These are phyloP conservation scores for Pristionchus entomophagus DNA, from an alignment of 2,888 invertebrate genomes.

Conservation along the genomic window DNA sequence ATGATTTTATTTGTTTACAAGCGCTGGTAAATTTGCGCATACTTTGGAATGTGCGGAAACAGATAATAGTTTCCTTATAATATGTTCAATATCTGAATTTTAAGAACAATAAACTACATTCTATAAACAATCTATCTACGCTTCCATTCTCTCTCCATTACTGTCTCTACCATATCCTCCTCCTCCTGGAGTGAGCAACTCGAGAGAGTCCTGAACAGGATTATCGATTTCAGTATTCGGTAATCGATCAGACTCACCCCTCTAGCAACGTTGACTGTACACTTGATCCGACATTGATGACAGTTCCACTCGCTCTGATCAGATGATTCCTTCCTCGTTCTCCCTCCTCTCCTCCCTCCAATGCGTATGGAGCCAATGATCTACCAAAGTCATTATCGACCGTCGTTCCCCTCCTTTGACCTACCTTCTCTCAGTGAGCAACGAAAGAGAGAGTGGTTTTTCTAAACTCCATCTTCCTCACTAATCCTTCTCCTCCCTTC, in stretches of 20 bases:
- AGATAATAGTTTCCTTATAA: no score
- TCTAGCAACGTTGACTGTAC: slow-evolving; percentile 86
- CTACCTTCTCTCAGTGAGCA: slow-evolving; percentile 85
- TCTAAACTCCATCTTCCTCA: slow-evolving; percentile 89
- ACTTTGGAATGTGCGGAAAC: background rate
- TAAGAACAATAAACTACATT: background rate
- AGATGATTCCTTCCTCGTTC: slow-evolving; percentile 87
- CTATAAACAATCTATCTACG: background rate
- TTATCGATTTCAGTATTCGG: background rate
- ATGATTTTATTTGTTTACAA: background rate
- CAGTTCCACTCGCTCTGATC: slow-evolving; percentile 81
- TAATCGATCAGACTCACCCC: slow-evolving; percentile 82
- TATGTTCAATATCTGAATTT: no score
- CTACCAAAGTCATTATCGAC: slow-evolving; percentile 76
- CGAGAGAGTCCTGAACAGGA: slow-evolving; percentile 86
- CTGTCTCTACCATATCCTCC: slow-evolving; percentile 86
- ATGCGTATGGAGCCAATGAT: slow-evolving; percentile 91
- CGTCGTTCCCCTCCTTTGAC: background rate
- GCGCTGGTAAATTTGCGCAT: background rate
- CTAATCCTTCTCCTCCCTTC: slow-evolving; percentile 91
- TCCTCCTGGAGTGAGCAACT: slow-evolving; percentile 91
- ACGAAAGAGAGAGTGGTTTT: slow-evolving; percentile 88
- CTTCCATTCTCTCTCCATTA: background rate
- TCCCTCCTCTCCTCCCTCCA: slow-evolving; percentile 84
- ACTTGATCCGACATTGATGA: slow-evolving; percentile 91